A percentile compares a stretch with the other conserved stretches of the same genome.
Evolutionary conservation across 2,797 vertebrate species (phyloP).

Genomic region (Kryptopterus vitreolus): DNA sequence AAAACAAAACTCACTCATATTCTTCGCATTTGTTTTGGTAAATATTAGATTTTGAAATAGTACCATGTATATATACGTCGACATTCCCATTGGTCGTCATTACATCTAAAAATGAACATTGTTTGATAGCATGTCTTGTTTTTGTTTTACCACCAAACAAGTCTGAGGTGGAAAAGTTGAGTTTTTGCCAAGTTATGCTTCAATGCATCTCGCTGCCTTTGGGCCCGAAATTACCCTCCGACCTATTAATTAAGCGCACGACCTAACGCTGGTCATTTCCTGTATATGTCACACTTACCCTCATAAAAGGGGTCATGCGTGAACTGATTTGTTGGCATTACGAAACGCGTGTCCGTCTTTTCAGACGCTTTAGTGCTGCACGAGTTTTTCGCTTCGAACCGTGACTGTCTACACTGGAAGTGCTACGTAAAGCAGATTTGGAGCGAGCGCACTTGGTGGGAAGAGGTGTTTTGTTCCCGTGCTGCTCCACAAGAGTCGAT

Average conservation of each 20-base stretch:
- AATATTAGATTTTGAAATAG: too few relatives aligned
- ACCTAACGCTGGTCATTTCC: slow-evolving; percentile 68
- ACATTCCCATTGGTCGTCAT: background rate
- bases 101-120: background rate
- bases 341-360: background rate
- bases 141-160: background rate
- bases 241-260: slow-evolving; percentile 71
- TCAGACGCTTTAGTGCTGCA: background rate
- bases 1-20: too few relatives aligned
- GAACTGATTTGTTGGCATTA: slow-evolving; percentile 43
- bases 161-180: background rate
- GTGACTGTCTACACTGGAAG: slow-evolving; percentile 19
- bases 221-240: slow-evolving; percentile 63
- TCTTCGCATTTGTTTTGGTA: too few relatives aligned
- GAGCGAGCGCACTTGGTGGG: slow-evolving; percentile 46
- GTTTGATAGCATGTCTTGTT: background rate
- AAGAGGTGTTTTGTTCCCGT: slow-evolving; percentile 49
- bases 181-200: slow-evolving; percentile 26
- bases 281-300: slow-evolving; percentile 67
- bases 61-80: too few relatives aligned
- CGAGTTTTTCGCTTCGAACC: background rate
- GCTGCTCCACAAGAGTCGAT: slow-evolving; percentile 70
- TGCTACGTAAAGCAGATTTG: slow-evolving; percentile 50
- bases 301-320: slow-evolving; percentile 64
- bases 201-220: slow-evolving; percentile 56